These are phyloP conservation scores for Phalacrocorax aristotelis DNA, from an alignment of 2,113 vertebrate species.

Conservation along the genomic window DNA sequence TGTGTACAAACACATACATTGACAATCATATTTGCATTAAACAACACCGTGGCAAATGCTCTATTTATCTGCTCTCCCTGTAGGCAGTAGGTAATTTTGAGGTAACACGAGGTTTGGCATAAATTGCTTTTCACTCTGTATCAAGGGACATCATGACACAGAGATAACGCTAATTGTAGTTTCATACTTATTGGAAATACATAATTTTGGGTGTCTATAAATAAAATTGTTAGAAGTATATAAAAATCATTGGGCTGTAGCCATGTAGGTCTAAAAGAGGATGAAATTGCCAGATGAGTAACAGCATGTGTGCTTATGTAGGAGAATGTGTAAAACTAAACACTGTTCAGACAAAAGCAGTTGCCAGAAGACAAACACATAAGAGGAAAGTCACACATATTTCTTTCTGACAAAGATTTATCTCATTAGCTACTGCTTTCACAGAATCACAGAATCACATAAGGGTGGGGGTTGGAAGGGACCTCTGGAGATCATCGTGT, in stretches of 20 bases:
- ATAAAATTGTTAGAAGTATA: background rate
- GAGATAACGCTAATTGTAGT: background rate
- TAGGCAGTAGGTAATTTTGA: background rate
- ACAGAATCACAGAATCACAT: no score
- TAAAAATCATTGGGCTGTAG: background rate
- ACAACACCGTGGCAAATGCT: background rate
- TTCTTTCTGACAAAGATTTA: background rate
- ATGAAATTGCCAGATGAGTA: background rate
- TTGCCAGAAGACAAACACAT: background rate
- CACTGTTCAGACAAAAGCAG: background rate
- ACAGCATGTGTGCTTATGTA: background rate
- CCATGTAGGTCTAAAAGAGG: background rate
- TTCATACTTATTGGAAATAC: background rate
- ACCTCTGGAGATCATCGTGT: no score
- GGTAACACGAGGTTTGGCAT: background rate
- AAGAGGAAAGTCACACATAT: background rate
- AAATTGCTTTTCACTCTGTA: background rate
- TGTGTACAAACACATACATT: background rate
- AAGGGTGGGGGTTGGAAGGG: no score
- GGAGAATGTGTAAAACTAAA: background rate
- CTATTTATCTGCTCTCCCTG: background rate
- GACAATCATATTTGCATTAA: background rate
- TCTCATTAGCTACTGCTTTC: background rate
- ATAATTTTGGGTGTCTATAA: background rate
- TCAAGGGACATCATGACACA: background rate